These are phyloP conservation scores for Antheraea assamensis DNA, from an alignment of 2,888 invertebrate genomes.

Conservation along the genomic window DNA sequence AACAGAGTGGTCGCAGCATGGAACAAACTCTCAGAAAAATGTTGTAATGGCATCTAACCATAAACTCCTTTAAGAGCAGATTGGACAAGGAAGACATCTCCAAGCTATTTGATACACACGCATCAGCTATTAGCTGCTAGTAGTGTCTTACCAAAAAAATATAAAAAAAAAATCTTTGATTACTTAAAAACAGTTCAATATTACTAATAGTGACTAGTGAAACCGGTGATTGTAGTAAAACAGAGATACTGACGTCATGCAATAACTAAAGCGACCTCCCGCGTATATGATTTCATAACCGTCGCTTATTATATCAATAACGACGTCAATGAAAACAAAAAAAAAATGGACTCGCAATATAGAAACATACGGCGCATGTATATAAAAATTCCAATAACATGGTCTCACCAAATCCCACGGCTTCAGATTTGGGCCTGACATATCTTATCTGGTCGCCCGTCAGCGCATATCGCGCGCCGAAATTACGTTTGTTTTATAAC, in stretches of 20 bases:
- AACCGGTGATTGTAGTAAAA: not conserved
- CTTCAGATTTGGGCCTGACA: slow-evolving; percentile 77
- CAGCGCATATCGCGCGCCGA: slow-evolving; percentile 67
- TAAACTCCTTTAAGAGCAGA: too few relatives aligned
- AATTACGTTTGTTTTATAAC: slow-evolving; percentile 81
- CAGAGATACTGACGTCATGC: not conserved
- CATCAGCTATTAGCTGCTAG: too few relatives aligned
- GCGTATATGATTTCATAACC: not conserved
- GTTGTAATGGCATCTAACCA: too few relatives aligned
- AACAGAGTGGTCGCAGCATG: too few relatives aligned
- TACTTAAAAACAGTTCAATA: too few relatives aligned
- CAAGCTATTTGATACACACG: too few relatives aligned
- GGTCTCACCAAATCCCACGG: slow-evolving; percentile 68
- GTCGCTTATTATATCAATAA: not conserved
- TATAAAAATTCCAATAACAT: slow-evolving; percentile 65
- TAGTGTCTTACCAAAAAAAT: too few relatives aligned
- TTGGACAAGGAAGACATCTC: too few relatives aligned
- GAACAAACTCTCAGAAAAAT: too few relatives aligned
- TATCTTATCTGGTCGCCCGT: slow-evolving; percentile 68
- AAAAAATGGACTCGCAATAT: not conserved
- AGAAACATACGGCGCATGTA: slow-evolving; percentile 8
- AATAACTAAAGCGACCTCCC: not conserved
- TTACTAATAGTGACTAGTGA: too few relatives aligned
- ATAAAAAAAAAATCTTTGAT: too few relatives aligned
- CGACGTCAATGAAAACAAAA: not conserved